phyloP scores from a whole-genome alignment of 1,140 invertebrate species.

The Calephelis nemesis region DNA sequence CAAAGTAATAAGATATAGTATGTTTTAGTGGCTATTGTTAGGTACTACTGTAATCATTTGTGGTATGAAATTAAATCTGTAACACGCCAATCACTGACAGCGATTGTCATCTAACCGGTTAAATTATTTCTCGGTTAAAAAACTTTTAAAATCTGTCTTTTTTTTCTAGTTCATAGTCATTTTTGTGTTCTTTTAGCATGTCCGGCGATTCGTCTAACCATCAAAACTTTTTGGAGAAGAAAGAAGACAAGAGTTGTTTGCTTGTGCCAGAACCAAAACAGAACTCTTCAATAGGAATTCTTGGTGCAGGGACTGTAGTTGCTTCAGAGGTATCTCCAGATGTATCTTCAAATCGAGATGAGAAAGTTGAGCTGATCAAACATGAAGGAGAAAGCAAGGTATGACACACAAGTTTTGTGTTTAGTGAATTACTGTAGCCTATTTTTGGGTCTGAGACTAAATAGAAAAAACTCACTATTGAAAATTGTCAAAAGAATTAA shows the following conservation, averaged over 20 bases:
- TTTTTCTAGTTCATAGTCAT: background rate
- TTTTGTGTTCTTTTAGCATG: slow-evolving; percentile 46
- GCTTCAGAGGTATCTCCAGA: slow-evolving; percentile 38
- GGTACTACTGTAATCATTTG: slow-evolving; percentile 18
- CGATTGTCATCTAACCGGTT: slow-evolving; percentile 18
- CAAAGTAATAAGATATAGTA: slow-evolving; percentile 30
- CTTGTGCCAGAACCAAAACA: slow-evolving; percentile 43
- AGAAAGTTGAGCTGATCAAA: slow-evolving; percentile 46
- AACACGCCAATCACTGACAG: slow-evolving; percentile 7
- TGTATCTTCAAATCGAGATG: slow-evolving; percentile 36
- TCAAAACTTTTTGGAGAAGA: slow-evolving; percentile 45
- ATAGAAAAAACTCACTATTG: too few relatives aligned
- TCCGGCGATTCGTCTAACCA: slow-evolving; percentile 55
- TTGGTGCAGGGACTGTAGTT: slow-evolving; percentile 35
- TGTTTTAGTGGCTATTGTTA: slow-evolving; percentile 40
- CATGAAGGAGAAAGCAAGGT: slow-evolving; percentile 52
- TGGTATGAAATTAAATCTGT: slow-evolving; percentile 40
- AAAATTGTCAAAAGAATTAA: too few relatives aligned
- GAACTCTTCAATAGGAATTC: slow-evolving; percentile 35
- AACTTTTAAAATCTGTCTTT: slow-evolving; percentile 18
- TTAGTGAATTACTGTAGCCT: background rate
- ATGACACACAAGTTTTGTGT: slow-evolving; percentile 6
- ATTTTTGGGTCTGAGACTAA: background rate
- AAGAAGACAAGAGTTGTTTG: slow-evolving; percentile 49
- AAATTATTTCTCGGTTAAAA: slow-evolving; percentile 20